Evolutionary conservation across 2,888 invertebrate genomes (phyloP).

Genomic region (Cordilura impudica): DNA sequence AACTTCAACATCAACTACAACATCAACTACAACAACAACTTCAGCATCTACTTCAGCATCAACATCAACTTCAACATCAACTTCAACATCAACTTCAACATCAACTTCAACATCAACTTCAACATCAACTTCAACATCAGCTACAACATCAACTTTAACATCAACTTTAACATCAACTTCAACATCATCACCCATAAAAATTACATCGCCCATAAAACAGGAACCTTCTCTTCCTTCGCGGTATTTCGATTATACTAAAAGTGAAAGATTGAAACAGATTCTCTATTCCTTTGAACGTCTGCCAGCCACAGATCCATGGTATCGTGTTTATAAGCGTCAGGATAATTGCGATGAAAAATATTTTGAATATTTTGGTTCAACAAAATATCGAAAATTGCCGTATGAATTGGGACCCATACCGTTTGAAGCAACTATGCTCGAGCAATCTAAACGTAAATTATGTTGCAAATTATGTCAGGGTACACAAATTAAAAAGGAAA

Average conservation of each 20-base stretch:
- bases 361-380: conserved; percentile 78
- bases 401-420: conserved; percentile 86
- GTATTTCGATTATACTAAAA: conserved; percentile 70
- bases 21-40: no score
- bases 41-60: no score
- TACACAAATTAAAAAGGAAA: conserved; percentile 62
- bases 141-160: conserved; percentile 6
- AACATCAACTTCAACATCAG: conserved; percentile 18
- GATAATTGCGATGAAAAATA: conserved; percentile 84
- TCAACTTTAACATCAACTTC: conserved; percentile 10
- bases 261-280: conserved; percentile 69
- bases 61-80: no score
- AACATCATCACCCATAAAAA: conserved; percentile 27
- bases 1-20: no score
- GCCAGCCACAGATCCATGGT: conserved; percentile 88
- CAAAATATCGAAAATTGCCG: conserved; percentile 80
- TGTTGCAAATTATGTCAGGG: conserved; percentile 78
- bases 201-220: conserved; percentile 10
- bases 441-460: conserved; percentile 75
- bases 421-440: conserved; percentile 76
- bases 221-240: conserved; percentile 39
- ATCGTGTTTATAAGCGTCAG: conserved; percentile 86
- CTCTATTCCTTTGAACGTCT: conserved; percentile 83
- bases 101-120: neutral
- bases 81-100: neutral